phyloP scores from a whole-genome alignment of 2,113 vertebrate genomes.

The Upupa epops region DNA sequence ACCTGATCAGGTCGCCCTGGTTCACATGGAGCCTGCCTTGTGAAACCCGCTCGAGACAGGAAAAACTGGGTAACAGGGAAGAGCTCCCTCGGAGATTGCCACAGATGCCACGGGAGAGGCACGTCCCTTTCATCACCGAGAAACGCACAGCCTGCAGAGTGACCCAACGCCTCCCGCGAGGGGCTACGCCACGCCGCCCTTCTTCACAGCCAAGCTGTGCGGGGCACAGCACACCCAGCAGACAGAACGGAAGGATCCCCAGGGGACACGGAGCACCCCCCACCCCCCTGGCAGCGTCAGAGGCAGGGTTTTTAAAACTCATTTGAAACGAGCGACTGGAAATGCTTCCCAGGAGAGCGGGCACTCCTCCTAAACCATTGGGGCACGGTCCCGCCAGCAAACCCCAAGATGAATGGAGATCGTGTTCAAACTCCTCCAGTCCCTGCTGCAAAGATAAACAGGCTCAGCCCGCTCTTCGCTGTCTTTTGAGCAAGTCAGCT shows the following conservation, averaged over 20 bases:
- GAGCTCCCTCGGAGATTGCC: background rate
- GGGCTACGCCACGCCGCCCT: background rate
- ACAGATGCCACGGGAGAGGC: background rate
- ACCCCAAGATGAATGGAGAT: background rate
- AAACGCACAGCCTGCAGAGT: background rate
- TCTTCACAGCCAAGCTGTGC: background rate
- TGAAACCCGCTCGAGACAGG: conserved; percentile 33
- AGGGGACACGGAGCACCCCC: background rate
- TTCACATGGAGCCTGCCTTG: background rate
- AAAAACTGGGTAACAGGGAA: conserved; percentile 49
- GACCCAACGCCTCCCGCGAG: background rate
- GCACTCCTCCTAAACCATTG: background rate
- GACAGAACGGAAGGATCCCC: background rate
- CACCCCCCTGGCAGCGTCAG: background rate
- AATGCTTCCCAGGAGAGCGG: background rate
- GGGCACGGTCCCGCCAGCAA: background rate
- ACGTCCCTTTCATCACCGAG: background rate
- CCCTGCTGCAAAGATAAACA: conserved; percentile 5
- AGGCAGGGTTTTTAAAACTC: background rate
- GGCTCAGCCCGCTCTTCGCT: background rate
- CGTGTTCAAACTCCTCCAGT: background rate
- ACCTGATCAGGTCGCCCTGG: background rate
- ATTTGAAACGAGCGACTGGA: background rate
- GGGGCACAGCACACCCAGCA: no score
- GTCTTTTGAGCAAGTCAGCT: background rate